Base-by-base conservation (phyloP, 2,113 vertebrate genomes). In the Neotoma lepida region DNA sequence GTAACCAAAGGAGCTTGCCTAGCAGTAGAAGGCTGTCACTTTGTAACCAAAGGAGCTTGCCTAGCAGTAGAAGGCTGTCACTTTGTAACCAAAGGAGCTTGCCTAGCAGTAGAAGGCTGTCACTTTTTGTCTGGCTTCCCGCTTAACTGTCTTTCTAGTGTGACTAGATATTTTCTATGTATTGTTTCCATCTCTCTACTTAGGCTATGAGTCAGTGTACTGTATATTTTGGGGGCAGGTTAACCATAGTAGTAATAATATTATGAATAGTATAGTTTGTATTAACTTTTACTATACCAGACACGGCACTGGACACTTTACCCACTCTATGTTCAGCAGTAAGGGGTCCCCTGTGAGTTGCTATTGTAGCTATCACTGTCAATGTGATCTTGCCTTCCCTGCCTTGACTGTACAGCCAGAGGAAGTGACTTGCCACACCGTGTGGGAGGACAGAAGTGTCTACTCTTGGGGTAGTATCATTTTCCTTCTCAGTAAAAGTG, bases 401-500 rank as follows among this genome's bases (percentile, higher is more conserved):
- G 90, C n/a, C 28, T 18, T 26, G 78, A 80, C 7, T 30, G 13
- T 61, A 74, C 41, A 91, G n/a, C 46, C 73, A 78, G 61, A 88
- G 30, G 33, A 88, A 82, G 84, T 71, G 22, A 94, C 58, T 44
- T 63, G 6, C 9, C 58, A n/a, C 26, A 44, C 68, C 49, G 78
- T n/a, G 49, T 35, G 44, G 30, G 33, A 66, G 84, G 44, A 18
- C 44, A 41, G 51, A 90, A 66, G 9, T 56, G 63, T 86, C 76
- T 66, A 82, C 90, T 95, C 28, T 46, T 18, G 20, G 41, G 17
- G 9, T 66, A 13, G 4, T 49, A 28, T 46, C 68, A 64, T 92
- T 87, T 93, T 84, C 73, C 73, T 92, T 90, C 2, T 88, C 64
- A 71, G 63, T 7, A 86, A 89, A 96, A 89, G 63, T 18, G 33